These are phyloP conservation scores for Chrysogorgia sp. DNA, from an alignment of 92 coral and sea anemone species.

Conservation along the genomic window DNA sequence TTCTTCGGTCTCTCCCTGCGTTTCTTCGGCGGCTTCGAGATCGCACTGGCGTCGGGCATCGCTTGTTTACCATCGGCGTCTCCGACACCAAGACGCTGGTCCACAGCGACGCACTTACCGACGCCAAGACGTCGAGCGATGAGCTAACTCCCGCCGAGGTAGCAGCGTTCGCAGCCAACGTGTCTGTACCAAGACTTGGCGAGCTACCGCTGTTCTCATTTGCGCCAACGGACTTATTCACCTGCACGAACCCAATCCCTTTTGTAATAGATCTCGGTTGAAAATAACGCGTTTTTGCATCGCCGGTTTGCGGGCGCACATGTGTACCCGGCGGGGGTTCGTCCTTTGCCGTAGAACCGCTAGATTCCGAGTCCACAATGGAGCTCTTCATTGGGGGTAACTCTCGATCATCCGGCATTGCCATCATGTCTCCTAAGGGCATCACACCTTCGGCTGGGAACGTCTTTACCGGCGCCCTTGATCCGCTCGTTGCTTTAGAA, in stretches of 20 bases:
- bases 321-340: background rate
- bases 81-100: no score
- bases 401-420: constrained; percentile 6
- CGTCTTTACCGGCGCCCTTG: background rate
- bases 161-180: background rate
- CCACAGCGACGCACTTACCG: constrained; percentile 21
- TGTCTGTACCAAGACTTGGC: background rate
- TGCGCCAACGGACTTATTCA: background rate
- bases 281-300: background rate
- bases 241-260: constrained; percentile 31
- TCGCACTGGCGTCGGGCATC: constrained; percentile 1
- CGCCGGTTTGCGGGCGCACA: background rate
- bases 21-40: constrained; percentile 14
- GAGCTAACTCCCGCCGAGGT: background rate
- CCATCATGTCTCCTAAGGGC: background rate
- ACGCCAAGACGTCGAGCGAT: constrained; percentile 27
- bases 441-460: constrained; percentile 1
- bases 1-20: constrained; percentile 48
- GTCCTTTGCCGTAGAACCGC: background rate
- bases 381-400: constrained; percentile 13
- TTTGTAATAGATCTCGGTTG: constrained; percentile 35
- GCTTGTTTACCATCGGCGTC: background rate
- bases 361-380: background rate
- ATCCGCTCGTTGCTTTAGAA: background rate
- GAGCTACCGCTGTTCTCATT: background rate